Base-by-base conservation (phyloP, 2,888 invertebrate species). In the Lasioglossum oenotherae region DNA sequence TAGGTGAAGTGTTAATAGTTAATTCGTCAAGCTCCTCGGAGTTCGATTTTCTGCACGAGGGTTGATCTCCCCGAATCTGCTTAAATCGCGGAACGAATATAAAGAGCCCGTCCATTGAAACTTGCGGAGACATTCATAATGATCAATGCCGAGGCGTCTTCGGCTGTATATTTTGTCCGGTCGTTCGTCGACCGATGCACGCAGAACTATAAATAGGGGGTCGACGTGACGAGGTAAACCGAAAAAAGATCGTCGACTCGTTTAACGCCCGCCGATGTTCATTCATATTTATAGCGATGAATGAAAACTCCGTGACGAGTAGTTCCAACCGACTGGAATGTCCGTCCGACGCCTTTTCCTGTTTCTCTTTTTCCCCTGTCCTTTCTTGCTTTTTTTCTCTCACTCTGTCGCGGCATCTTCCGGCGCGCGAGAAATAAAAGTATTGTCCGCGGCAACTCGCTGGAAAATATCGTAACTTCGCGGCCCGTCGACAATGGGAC, bases 281-380 rank as follows among this genome's bases (percentile, higher is more conserved):
- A 82, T 89, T 89, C 89, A 86, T 89, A 89, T 89, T 89, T 86
- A 89, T 88, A 88, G 82, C 87, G 84, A 82, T 89, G 89, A 89
- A 89, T 89, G 89, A 81, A 89, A 87, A 86, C 82, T 87, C 67
- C 78, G 86, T 78, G 82, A 31, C 80, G 80, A 72, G 82, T 77
- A 75, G 71, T 72, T 82, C 60, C 46, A 71, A 77, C 69, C 57
- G 57, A 35, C 53, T 35, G 69, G n/a, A n/a, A 77, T 75, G 78
- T 73, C 73, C 64, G 74, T 41, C 53, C 76, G 69, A 31, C 60
- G 71, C 23, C 49, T 46, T 35, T 67, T 16, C 27, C 12, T 60
- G 46, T 60, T 57, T 35, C 46, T 23, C 8, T 31, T 23, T 44
- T 57, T 35, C 74, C 60, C n/a, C 60, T 16, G 14, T 27, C 14